Evolutionary conservation across 2,113 vertebrate genomes (phyloP).

Genomic region (Arothron firmamentum): DNA sequence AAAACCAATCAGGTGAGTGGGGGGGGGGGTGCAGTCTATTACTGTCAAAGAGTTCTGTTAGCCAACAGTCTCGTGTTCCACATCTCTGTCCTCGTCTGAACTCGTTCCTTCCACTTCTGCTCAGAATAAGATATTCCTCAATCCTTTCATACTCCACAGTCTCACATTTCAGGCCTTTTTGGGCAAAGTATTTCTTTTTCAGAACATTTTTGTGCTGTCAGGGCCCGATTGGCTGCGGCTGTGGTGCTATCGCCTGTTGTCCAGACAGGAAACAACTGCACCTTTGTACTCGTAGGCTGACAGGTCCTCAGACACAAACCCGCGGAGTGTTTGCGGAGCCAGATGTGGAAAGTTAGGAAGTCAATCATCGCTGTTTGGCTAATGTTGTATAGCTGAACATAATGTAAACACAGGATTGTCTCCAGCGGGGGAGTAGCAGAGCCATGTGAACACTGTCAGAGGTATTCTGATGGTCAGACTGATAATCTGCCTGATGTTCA

Average conservation of each 20-base stretch:
- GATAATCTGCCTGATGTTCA: neutral
- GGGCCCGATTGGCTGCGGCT: neutral
- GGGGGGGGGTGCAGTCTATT: no score
- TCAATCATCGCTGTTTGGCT: constrained; percentile 16
- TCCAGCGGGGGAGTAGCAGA: constrained; percentile 8
- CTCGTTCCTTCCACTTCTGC: neutral
- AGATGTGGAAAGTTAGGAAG: constrained; percentile 58
- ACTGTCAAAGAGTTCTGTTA: neutral
- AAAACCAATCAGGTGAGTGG: constrained; percentile 84
- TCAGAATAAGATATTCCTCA: neutral
- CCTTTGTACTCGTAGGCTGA: constrained; percentile 10
- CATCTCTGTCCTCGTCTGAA: constrained; percentile 9
- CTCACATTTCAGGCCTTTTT: neutral
- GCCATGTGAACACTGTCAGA: constrained; percentile 2
- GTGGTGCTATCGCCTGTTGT: constrained; percentile 14
- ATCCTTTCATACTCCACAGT: neutral
- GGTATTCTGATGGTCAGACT: constrained; percentile 3
- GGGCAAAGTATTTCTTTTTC: constrained; percentile 1
- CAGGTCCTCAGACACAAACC: constrained; percentile 16
- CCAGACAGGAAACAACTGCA: constrained; percentile 4
- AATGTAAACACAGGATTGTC: constrained; percentile 29
- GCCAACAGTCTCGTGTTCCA: neutral
- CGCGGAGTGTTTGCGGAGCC: constrained; percentile 31
- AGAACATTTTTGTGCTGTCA: neutral
- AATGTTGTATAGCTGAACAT: constrained; percentile 17